Evolutionary conservation across 2,113 vertebrate genomes (phyloP).

Genomic region (Cygnus buccinator): DNA sequence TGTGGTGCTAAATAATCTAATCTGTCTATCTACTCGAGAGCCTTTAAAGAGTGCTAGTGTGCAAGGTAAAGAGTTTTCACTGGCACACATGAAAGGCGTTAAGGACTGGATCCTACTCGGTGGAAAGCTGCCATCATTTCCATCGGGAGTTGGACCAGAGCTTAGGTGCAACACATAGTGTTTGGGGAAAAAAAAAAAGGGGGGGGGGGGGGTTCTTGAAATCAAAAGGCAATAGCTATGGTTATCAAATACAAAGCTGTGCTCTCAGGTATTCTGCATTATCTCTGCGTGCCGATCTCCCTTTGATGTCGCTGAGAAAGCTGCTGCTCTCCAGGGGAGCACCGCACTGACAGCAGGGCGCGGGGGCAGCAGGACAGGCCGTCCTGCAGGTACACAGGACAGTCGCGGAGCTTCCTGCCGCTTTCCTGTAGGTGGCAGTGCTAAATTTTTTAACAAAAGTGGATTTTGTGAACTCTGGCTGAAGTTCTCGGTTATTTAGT

Average conservation of each 20-base stretch:
- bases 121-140: slow-evolving; percentile 53
- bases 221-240: slow-evolving; percentile 29
- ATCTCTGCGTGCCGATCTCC: slow-evolving; percentile 45
- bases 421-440: slow-evolving; percentile 73
- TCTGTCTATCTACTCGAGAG: slow-evolving; percentile 60
- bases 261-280: slow-evolving; percentile 33
- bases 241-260: slow-evolving; percentile 53
- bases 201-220: background rate
- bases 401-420: background rate
- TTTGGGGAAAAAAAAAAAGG: background rate
- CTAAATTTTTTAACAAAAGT: slow-evolving; percentile 60
- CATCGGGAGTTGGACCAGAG: background rate
- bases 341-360: background rate
- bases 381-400: background rate
- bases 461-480: background rate
- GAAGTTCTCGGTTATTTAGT: background rate
- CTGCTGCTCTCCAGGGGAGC: background rate
- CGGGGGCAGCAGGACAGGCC: background rate
- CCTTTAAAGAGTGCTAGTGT: slow-evolving; percentile 54
- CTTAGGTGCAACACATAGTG: background rate
- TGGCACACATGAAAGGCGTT: slow-evolving; percentile 54
- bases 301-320: slow-evolving; percentile 55
- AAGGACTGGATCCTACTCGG: background rate
- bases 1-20: slow-evolving; percentile 70
- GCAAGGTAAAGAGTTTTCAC: slow-evolving; percentile 65